Base-by-base conservation (phyloP, 2,888 invertebrate genomes). In the Dicyrtomina minuta region DNA sequence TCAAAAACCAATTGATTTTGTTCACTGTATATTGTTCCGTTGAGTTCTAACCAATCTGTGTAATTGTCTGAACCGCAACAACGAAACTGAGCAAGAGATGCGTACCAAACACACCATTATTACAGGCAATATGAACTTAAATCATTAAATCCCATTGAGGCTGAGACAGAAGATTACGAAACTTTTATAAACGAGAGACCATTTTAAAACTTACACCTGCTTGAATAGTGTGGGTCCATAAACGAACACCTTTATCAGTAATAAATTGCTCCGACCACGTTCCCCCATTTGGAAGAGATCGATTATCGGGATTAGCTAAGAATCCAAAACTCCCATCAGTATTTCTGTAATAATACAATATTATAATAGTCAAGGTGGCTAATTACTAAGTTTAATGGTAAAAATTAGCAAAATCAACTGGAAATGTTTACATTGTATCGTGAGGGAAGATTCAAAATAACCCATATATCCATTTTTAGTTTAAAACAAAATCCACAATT, bases 11-110 rank as follows among this genome's bases (percentile, higher is more conserved):
- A 3, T 1, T 62, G 10, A 13, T n/a, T 46, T 4, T 20, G 24
- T 15, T 41, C 4, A 2, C 8, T 15, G 20, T 51, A 64, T 20
- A 64, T 53, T 5, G 17, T 17, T 13, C 64, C 64, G 6, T 64
- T 22, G 33, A 64, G 51, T 4, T 27, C 41, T 15, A 39, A 15
- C 64, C 64, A 64, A 1, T 64, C 53, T n/a, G 20, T 26, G 27
- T 51, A 64, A 33, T 8, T 8, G 33, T 8, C 33, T 10, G 64
- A 64, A 13, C 64, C 64, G 33, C 64, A 64, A 49, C 64, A 64
- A 20, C 51, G 4, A 10, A 64, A 64, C 64, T 64, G 12, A 51
- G 8, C 8, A 33, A 33, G 33, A 3, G 33, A 33, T 33, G 3
- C 8, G 33, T 33, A n/a, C n/a, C n/a, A n/a, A n/a, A n/a, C n/a